Base-by-base conservation (phyloP, 2,797 vertebrate species). In the Austrolebias charrua region DNA sequence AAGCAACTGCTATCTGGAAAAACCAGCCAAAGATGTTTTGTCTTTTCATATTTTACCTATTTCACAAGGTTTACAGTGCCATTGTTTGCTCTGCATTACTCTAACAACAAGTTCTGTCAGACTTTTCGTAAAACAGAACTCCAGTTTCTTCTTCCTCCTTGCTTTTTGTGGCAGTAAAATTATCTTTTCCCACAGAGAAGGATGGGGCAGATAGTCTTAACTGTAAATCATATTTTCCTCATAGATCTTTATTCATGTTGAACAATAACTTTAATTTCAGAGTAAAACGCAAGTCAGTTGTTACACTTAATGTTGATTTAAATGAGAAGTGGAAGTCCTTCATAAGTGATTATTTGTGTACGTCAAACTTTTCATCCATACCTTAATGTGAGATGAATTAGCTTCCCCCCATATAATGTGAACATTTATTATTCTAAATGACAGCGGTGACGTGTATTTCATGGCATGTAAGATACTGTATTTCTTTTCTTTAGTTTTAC, bases 361-460 rank as follows among this genome's bases (percentile, higher is more conserved):
- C 31, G 11, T 38, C 2, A 38, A 38, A 8, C 35, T 40, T 40
- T 40, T 13, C 38, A 40, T 11, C 38, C 4, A 12, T 8, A 35
- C 10, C 1, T 9, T 2, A 35, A 35, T 24, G 24, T 24, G 24
- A 2, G 24, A 1, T 3, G 3, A 24, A 24, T 24, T 24, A 24
- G 24, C 24, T 24, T 24, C 29, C 15, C 15, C 38, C 40, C n/a
- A 11, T 20, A 64, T 52, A 86, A 83, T 87, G 82, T 86, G 81
- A 85, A 76, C 67, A 79, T 44, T 43, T 14, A 43, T 28, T 8
- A 1, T 10, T 48, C 44, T 6, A 48, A 55, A 45, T 5, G 11
- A 55, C 62, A 56, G 69, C 63, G 24, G 24, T 24, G 24, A 77
- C 51, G 11, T 20, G 11, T 53, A 55, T 62, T 66, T 60, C 63